phyloP scores from a whole-genome alignment of 2,888 invertebrate species.

The Sminthurides aquaticus region DNA sequence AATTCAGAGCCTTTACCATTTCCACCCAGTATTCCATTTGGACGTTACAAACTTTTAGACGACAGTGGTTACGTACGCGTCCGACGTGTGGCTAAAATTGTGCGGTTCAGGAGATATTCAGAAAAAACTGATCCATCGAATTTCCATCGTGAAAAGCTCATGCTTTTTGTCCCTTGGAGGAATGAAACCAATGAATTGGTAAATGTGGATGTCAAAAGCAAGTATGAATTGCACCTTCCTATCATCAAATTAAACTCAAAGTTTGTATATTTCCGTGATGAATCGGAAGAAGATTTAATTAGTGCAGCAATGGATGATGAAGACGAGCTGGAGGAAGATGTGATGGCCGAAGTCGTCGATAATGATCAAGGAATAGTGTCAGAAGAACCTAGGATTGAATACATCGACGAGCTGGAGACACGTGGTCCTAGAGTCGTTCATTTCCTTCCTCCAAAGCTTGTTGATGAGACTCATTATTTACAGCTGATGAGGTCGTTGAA shows the following conservation, averaged over 20 bases:
- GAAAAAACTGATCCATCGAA: conserved; percentile 37
- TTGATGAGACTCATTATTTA: background rate
- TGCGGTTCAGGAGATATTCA: conserved; percentile 30
- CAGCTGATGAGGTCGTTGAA: conserved; percentile 20
- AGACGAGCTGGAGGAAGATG: background rate
- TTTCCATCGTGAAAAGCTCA: conserved; percentile 42
- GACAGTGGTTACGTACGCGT: conserved; percentile 11
- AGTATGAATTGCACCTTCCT: background rate
- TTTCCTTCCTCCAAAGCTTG: background rate
- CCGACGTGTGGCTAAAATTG: conserved; percentile 18
- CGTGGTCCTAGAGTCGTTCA: background rate
- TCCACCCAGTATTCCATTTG: too few species aligned
- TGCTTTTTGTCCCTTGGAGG: conserved; percentile 45
- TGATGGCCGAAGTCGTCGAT: background rate
- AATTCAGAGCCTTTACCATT: too few species aligned
- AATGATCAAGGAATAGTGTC: background rate
- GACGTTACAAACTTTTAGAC: background rate
- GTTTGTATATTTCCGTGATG: background rate
- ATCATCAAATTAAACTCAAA: background rate
- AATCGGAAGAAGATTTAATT: background rate
- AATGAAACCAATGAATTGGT: conserved; percentile 33
- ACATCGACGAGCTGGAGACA: background rate
- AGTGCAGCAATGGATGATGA: background rate
- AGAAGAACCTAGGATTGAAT: background rate
- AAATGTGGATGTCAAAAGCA: background rate